Evolutionary conservation across 2,797 vertebrate genomes (phyloP).

Genomic region (Loriculus beryllinus): DNA sequence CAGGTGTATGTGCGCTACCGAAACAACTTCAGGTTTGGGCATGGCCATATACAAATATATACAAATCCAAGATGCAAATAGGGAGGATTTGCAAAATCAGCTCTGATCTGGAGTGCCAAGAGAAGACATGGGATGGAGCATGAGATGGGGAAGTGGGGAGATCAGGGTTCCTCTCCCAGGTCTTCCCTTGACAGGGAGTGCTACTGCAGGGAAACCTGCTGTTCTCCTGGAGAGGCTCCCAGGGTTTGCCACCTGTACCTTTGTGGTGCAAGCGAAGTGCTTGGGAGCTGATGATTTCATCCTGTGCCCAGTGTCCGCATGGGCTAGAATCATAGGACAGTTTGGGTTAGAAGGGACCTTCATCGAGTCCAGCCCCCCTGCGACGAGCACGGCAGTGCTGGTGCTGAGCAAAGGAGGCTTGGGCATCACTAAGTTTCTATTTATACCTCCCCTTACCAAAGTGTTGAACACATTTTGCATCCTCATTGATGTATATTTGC

Average conservation of each 20-base stretch:
- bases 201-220: not conserved
- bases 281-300: no score
- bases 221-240: not conserved
- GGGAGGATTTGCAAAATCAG: not conserved
- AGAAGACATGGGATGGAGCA: not conserved
- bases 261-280: not conserved
- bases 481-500: not conserved
- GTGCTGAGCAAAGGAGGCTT: not conserved
- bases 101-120: not conserved
- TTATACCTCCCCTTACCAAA: not conserved
- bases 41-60: not conserved
- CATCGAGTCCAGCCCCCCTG: not conserved
- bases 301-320: not conserved
- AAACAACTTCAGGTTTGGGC: slow-evolving; percentile 1
- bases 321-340: not conserved
- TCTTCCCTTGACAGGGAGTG: not conserved
- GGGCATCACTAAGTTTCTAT: not conserved
- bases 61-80: slow-evolving; percentile 28
- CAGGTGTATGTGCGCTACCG: not conserved
- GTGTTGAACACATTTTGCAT: not conserved
- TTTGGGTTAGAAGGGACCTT: not conserved
- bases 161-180: not conserved
- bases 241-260: rapidly evolving
- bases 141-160: not conserved
- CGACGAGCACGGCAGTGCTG: rapidly evolving